Conservation (phyloP, 2,888 invertebrate species). For the Acanthococcus lagerstroemiae region DNA sequence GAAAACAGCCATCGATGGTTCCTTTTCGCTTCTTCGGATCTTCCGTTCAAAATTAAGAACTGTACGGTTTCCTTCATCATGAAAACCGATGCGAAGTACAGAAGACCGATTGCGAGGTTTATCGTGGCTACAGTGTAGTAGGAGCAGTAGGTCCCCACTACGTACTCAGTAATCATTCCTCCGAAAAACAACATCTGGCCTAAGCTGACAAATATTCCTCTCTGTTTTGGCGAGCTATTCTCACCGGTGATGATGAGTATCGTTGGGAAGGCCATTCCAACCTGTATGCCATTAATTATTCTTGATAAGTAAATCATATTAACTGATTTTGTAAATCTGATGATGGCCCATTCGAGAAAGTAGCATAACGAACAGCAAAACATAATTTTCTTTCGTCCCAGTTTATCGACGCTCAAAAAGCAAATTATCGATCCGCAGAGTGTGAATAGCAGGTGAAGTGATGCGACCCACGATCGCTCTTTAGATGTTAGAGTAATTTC, state of each 20-base stretch:
- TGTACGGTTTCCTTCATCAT: background rate
- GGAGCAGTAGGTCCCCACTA: background rate
- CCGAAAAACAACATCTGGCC: background rate
- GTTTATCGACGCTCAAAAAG: background rate
- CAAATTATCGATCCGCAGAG: background rate
- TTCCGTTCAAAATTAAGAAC: constrained; percentile 8
- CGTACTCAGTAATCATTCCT: background rate
- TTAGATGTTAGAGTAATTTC: background rate
- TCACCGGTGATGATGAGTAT: constrained; percentile 35
- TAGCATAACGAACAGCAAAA: too few species aligned
- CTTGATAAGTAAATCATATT: constrained; percentile 33
- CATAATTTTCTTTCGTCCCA: constrained; percentile 10
- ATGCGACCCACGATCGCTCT: constrained; percentile 15
- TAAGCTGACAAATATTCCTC: constrained; percentile 29
- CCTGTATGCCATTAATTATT: constrained; percentile 35
- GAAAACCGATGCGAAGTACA: background rate
- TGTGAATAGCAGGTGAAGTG: background rate
- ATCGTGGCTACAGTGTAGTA: background rate
- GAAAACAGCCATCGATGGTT: constrained; percentile 1
- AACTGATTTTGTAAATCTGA: constrained; percentile 1
- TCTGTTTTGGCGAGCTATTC: constrained; percentile 32
- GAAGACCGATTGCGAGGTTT: background rate
- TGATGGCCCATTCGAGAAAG: background rate
- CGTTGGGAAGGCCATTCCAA: constrained; percentile 35
- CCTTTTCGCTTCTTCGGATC: background rate